Evolutionary conservation across 2,797 vertebrate genomes (phyloP), one percentile per base, ranked within the genome.

Genomic region (Poecilia picta): DNA sequence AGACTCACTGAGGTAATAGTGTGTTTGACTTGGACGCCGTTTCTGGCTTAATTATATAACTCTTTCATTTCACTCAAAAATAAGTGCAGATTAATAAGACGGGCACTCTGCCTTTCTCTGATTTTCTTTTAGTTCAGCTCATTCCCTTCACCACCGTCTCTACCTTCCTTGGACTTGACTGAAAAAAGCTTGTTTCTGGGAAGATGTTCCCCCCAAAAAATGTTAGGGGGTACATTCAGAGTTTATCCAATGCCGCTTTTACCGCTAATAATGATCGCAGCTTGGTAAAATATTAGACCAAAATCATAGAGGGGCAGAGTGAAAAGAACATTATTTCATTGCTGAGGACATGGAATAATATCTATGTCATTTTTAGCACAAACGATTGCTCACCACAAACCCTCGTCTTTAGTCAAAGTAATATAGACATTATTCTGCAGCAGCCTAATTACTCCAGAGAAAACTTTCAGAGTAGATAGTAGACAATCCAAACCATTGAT

Each of bases 11-110:
- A 70, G 45, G 46, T 76, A 81, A 89, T 36, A 73, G 46, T 47
- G 25, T 84, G 81, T 88, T 89, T 90, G 45, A 12, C 49, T 90
- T 85, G 82, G 86, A 87, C 45, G 59, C 20, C 51, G 51, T 55
- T 75, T 75, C 80, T 75, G 23, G 36, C 59, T 46, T 77, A 83
- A 85, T 82, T 53, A 71, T 45, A 77, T 39, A 10, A 59, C 76
- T 76, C 25, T 59, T 51, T 81, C 72, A 83, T 28, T 78, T 43
- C 53, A 57, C 28, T 80, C 62, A 18, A 46, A 18, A 33, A 73
- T 13, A 74, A 59, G 41, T 47, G 1, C 82, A 64, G 74, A 83
- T 28, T 82, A 74, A 87, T 79, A 53, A 5, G 55, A 41, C 53
- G 86, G 81, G 80, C 74, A 3, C 20, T 5, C 46, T 0, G 72